Percentiles rank a stretch among this genome's conserved stretches.
Conservation (phyloP, 2,113 vertebrate genomes). For the Deroptyus accipitrinus region DNA sequence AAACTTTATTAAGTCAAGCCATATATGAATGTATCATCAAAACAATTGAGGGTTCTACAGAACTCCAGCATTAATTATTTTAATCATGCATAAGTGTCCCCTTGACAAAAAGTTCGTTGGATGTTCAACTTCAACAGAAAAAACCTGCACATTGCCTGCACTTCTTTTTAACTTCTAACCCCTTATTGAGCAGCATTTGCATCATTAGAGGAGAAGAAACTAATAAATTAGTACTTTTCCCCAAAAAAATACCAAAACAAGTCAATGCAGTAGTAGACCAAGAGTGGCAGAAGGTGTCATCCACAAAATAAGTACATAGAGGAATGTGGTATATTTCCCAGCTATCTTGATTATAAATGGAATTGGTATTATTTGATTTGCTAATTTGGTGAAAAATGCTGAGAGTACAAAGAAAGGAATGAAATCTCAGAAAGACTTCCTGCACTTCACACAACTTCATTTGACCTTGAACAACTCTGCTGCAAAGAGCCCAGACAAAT, state of each 20-base stretch:
- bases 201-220: not conserved
- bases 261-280: not conserved
- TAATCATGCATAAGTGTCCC: not conserved
- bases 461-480: constrained; percentile 37
- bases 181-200: not conserved
- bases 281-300: not conserved
- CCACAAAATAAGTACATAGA: not conserved
- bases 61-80: not conserved
- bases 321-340: not conserved
- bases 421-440: not conserved
- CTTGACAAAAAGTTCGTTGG: not conserved
- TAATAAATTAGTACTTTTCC: not conserved
- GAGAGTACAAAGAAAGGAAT: not conserved
- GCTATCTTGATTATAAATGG: not conserved
- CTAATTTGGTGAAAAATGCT: not conserved
- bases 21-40: not conserved
- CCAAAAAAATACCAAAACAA: not conserved
- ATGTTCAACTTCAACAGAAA: not conserved
- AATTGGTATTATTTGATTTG: not conserved
- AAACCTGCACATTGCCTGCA: not conserved
- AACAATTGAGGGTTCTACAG: not conserved
- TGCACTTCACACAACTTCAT: constrained; percentile 3
- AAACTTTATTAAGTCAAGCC: not conserved
- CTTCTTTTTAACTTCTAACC: not conserved
- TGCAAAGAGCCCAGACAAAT: constrained; percentile 30